Conservation (phyloP, 2,797 vertebrate genomes). For the Hipposideros larvatus region DNA sequence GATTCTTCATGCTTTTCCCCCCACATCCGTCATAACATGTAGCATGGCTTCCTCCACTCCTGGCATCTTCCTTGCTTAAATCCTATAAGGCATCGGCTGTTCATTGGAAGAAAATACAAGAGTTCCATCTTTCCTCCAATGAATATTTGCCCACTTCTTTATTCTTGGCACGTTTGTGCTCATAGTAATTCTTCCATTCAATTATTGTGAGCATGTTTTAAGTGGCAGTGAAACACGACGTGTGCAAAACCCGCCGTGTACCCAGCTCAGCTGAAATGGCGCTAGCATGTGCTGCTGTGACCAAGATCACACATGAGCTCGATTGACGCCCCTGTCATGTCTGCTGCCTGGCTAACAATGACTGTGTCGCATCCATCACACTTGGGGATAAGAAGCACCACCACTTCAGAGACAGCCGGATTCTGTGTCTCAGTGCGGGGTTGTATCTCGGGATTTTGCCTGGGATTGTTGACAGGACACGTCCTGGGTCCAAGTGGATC, state of each 20-base stretch:
- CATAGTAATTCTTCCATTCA: background rate
- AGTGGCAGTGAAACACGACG: background rate
- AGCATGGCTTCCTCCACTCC: background rate
- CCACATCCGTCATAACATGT: fast-evolving
- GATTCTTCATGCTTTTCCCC: background rate
- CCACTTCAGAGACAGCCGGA: no score
- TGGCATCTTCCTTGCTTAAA: background rate
- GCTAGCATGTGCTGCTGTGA: fast-evolving
- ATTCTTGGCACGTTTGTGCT: background rate
- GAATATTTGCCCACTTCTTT: fast-evolving
- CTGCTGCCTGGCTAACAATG: background rate
- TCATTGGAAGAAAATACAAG: background rate
- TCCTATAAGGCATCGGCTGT: background rate
- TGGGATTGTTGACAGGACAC: background rate
- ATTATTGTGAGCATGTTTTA: background rate
- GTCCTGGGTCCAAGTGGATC: background rate
- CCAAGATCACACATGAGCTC: background rate
- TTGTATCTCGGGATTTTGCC: background rate
- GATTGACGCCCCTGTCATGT: no score
- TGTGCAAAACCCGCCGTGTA: background rate
- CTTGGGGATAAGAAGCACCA: background rate
- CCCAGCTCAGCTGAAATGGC: background rate
- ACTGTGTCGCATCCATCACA: fast-evolving
- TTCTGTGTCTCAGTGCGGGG: no score
- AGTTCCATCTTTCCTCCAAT: background rate